phyloP scores from a whole-genome alignment of 2,888 invertebrate genomes.

The Physocephala rufipes region DNA sequence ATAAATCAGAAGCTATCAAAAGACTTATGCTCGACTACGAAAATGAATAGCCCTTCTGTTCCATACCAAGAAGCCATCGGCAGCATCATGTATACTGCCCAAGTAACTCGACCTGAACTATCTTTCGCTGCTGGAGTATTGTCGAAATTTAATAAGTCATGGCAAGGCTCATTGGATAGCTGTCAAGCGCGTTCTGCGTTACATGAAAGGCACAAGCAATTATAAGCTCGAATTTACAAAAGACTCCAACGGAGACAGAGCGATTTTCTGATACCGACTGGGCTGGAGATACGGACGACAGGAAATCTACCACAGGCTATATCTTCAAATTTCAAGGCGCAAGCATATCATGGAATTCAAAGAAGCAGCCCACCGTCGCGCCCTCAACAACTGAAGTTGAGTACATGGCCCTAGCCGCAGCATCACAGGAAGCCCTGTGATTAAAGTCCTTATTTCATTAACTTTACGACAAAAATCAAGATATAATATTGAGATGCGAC shows the following conservation, averaged over 20 bases:
- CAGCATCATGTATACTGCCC: too few relatives aligned
- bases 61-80: not conserved
- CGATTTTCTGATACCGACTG: constrained; percentile 41
- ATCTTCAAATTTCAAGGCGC: constrained; percentile 37
- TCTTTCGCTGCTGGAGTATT: not conserved
- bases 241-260: constrained; percentile 14
- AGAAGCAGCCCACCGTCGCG: constrained; percentile 37
- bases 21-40: too few relatives aligned
- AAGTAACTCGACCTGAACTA: not conserved
- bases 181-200: not conserved
- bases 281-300: constrained; percentile 37
- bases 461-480: too few relatives aligned
- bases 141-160: too few relatives aligned
- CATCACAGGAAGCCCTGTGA: too few relatives aligned
- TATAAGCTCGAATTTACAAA: constrained; percentile 9
- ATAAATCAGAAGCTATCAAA: too few relatives aligned
- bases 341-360: too few relatives aligned
- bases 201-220: constrained; percentile 7
- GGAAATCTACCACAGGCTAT: constrained; percentile 39
- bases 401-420: too few relatives aligned
- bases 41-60: too few relatives aligned
- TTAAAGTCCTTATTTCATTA: too few relatives aligned
- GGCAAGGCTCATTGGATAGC: too few relatives aligned
- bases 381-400: constrained; percentile 42
- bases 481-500: too few relatives aligned